Conservation (phyloP, 2,888 invertebrate genomes). For the Pseudeuparius sepicola region DNA sequence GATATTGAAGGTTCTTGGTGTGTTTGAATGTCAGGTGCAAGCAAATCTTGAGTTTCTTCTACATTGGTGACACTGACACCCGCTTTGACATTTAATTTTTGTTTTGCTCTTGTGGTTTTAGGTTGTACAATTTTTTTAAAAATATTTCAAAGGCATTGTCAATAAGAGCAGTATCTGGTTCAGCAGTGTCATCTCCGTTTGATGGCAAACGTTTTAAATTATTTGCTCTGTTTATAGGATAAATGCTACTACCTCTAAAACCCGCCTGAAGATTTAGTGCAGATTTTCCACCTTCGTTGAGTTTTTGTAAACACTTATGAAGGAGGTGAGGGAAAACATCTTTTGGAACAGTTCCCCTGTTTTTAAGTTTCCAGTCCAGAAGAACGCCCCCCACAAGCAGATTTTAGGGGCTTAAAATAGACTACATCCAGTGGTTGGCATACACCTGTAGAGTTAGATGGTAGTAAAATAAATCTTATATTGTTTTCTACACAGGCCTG, state of each 20-base stretch:
- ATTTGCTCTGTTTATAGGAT: slow-evolving; percentile 9
- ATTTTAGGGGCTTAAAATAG: slow-evolving; percentile 26
- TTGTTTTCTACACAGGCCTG: slow-evolving; percentile 27
- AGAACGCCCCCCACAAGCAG: slow-evolving; percentile 26
- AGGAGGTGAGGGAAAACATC: slow-evolving; percentile 19
- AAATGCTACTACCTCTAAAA: slow-evolving; percentile 6
- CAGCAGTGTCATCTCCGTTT: too few relatives aligned
- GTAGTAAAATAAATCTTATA: slow-evolving; percentile 29
- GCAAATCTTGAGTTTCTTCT: too few relatives aligned
- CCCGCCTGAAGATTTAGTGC: slow-evolving; percentile 6
- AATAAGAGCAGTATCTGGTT: too few relatives aligned
- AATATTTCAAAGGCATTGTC: too few relatives aligned
- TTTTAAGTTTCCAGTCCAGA: slow-evolving; percentile 24
- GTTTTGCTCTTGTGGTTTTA: too few relatives aligned
- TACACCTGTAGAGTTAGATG: slow-evolving; percentile 27
- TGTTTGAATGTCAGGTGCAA: too few relatives aligned
- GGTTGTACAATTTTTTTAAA: too few relatives aligned
- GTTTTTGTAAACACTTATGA: slow-evolving; percentile 11
- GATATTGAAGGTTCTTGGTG: too few relatives aligned
- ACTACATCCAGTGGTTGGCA: slow-evolving; percentile 30
- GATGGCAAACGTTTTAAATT: too few relatives aligned
- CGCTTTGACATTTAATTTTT: too few relatives aligned
- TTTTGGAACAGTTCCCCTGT: slow-evolving; percentile 19
- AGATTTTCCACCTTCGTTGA: slow-evolving; percentile 2
- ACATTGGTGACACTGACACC: too few relatives aligned